Conservation (phyloP, 2,888 invertebrate genomes). For the Ganaspis brasiliensis region DNA sequence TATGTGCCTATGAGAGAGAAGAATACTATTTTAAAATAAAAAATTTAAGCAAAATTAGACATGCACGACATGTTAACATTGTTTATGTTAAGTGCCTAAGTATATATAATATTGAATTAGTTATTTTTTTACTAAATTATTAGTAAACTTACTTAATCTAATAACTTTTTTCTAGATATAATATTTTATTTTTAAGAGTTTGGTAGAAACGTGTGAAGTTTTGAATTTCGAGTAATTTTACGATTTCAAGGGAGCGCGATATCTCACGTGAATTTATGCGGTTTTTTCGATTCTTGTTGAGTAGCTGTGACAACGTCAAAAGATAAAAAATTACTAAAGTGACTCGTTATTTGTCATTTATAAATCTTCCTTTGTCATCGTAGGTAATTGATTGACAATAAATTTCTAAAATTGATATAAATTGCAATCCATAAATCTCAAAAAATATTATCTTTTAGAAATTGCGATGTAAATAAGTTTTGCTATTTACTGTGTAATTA, state of each 20-base stretch:
- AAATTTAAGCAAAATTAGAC: no score
- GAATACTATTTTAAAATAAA: no score
- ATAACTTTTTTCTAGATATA: no score
- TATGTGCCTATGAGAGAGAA: no score
- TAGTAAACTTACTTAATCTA: no score
- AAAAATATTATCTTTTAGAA: background rate
- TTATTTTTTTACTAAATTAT: no score
- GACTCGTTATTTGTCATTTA: background rate
- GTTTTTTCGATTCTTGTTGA: background rate
- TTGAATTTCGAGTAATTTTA: background rate
- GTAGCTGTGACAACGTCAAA: background rate
- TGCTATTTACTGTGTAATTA: no score
- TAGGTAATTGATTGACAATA: background rate
- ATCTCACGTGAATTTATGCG: background rate
- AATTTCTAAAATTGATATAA: constrained; percentile 8
- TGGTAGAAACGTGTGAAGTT: no score
- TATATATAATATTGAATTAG: no score
- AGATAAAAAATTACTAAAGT: background rate
- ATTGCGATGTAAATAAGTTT: background rate
- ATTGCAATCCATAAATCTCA: background rate
- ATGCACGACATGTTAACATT: no score
- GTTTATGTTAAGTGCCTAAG: no score
- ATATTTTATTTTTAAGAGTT: no score
- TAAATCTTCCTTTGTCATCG: background rate
- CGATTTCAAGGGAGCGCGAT: background rate